A percentile compares a stretch with the other conserved stretches of the same genome.
These are phyloP conservation scores for Axinella damicornis DNA, from an alignment of 37 sponge, comb jelly and placozoan genomes.

Conservation along the genomic window DNA sequence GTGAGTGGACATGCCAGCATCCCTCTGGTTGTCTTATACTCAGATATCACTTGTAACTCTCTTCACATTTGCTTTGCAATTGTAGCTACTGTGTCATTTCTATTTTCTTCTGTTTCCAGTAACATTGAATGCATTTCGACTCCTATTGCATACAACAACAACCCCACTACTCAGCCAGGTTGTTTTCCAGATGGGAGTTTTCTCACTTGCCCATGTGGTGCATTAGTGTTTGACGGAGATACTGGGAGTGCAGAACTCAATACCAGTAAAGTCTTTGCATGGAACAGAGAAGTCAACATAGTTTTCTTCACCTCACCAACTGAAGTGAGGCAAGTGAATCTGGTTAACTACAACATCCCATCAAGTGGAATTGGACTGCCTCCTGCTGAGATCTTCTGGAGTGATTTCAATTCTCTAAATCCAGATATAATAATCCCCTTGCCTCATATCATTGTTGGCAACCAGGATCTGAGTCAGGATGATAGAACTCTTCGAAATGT, in stretches of 20 bases:
- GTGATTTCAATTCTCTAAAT: not conserved
- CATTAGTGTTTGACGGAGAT: not conserved
- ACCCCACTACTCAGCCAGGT: no score
- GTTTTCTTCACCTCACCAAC: not conserved
- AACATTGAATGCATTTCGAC: no score
- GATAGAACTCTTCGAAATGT: conserved; percentile 38
- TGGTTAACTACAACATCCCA: conserved; percentile 62
- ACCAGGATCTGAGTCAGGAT: conserved; percentile 32
- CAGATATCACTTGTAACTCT: no score
- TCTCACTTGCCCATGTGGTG: no score
- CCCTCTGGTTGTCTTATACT: no score
- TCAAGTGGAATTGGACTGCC: conserved; percentile 58
- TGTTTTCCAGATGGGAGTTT: no score
- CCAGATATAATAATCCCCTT: conserved; percentile 14
- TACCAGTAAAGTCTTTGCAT: conserved; percentile 20
- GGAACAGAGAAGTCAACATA: conserved; percentile 20
- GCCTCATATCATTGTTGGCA: conserved; percentile 20
- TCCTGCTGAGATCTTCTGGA: not conserved
- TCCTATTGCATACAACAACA: no score
- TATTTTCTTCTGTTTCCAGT: no score
- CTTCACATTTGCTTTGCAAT: no score
- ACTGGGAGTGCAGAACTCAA: conserved; percentile 1
- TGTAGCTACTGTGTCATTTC: no score
- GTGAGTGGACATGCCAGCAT: no score
- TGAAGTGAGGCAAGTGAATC: conserved; percentile 25